These are phyloP conservation scores for Drosophila insularis DNA, from an alignment of 1,140 invertebrate genomes.

Conservation along the genomic window DNA sequence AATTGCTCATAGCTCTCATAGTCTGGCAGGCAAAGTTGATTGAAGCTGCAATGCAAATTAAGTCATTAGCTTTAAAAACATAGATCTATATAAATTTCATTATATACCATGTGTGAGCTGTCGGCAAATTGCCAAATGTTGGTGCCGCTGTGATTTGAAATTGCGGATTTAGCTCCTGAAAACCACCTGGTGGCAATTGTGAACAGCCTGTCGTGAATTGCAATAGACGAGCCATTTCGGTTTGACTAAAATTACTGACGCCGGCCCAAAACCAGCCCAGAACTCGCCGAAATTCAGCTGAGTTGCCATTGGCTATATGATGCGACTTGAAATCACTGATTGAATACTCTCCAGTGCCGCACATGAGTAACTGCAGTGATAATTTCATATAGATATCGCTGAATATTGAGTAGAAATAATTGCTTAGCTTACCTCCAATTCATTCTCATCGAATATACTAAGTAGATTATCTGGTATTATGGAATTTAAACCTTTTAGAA, in stretches of 20 bases:
- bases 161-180: slow-evolving; percentile 92
- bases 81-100: slow-evolving; percentile 19
- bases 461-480: slow-evolving; percentile 96
- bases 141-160: slow-evolving; percentile 95
- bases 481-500: slow-evolving; percentile 94
- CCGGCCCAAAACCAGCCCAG: slow-evolving; percentile 98
- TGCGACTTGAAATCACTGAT: slow-evolving; percentile 94
- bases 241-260: slow-evolving; percentile 94
- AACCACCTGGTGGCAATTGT: slow-evolving; percentile 95
- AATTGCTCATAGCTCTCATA: slow-evolving; percentile 97
- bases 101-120: slow-evolving; percentile 94
- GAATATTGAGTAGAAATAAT: too few relatives aligned
- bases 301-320: slow-evolving; percentile 92
- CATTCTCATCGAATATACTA: slow-evolving; percentile 98
- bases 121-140: slow-evolving; percentile 94
- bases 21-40: slow-evolving; percentile 97
- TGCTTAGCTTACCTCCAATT: slow-evolving; percentile 89
- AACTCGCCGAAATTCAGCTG: slow-evolving; percentile 91
- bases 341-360: slow-evolving; percentile 96
- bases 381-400: background rate
- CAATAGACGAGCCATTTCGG: slow-evolving; percentile 95
- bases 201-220: slow-evolving; percentile 98
- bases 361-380: slow-evolving; percentile 89
- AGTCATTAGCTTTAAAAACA: slow-evolving; percentile 21
- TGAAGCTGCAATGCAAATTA: slow-evolving; percentile 87